Conservation (phyloP, 2,113 vertebrate genomes). For the Etheostoma spectabile region DNA sequence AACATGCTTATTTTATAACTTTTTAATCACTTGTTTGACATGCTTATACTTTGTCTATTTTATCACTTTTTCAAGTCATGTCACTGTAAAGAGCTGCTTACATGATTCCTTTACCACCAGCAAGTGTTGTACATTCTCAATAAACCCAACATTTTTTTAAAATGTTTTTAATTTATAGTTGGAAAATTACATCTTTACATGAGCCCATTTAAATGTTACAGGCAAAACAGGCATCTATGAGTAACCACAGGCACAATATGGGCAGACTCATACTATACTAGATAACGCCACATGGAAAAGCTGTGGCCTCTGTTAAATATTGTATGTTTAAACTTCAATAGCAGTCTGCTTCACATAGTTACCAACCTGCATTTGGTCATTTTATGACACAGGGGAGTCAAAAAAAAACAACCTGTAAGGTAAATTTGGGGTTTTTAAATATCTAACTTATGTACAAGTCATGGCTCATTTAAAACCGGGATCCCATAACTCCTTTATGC, state of each 20-base stretch:
- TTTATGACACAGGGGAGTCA: slow-evolving; percentile 81
- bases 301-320: slow-evolving; percentile 78
- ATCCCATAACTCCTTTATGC: slow-evolving; percentile 67
- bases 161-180: slow-evolving; percentile 89
- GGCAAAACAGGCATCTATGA: slow-evolving; percentile 87
- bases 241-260: slow-evolving; percentile 91
- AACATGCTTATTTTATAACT: too few species aligned
- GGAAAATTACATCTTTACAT: slow-evolving; percentile 88
- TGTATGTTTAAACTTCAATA: slow-evolving; percentile 65
- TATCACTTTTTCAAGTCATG: neutral
- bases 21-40: too few species aligned
- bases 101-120: neutral
- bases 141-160: slow-evolving; percentile 79
- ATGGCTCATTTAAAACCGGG: slow-evolving; percentile 80
- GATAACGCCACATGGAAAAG: slow-evolving; percentile 85
- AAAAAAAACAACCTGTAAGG: slow-evolving; percentile 54
- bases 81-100: neutral
- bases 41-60: too few species aligned
- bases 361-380: slow-evolving; percentile 84
- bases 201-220: slow-evolving; percentile 85
- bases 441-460: slow-evolving; percentile 83
- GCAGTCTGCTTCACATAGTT: slow-evolving; percentile 78
- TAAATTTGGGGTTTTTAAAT: slow-evolving; percentile 80
- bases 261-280: slow-evolving; percentile 93
- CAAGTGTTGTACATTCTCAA: slow-evolving; percentile 45